These are phyloP conservation scores for Yponomeuta malinellus DNA, from an alignment of 2,888 invertebrate genomes.

Conservation along the genomic window DNA sequence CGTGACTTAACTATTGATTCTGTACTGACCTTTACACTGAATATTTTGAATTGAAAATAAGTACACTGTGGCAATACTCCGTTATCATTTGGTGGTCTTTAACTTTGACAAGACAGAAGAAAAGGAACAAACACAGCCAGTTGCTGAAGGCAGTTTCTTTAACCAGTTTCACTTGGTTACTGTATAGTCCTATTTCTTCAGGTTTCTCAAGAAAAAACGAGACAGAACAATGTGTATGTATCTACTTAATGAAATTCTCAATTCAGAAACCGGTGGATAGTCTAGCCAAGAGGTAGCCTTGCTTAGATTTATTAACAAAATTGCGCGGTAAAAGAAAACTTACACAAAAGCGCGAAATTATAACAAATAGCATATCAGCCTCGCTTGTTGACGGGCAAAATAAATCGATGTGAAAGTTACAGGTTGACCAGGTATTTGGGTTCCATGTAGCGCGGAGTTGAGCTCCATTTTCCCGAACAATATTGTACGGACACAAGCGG, in stretches of 20 bases:
- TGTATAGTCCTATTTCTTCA: no score
- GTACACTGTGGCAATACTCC: no score
- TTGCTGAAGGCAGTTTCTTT: no score
- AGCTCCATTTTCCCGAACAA: no score
- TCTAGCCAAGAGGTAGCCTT: neutral
- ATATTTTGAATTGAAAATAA: neutral
- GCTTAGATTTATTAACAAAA: neutral
- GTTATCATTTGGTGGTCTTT: no score
- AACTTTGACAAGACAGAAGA: no score
- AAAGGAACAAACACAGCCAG: no score
- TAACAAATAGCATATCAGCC: slow-evolving; percentile 11
- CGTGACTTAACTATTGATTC: neutral
- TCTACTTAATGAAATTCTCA: no score
- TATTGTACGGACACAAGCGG: no score
- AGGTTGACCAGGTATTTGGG: neutral
- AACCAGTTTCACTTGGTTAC: no score
- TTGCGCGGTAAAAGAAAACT: neutral
- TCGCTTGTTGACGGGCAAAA: slow-evolving; percentile 5
- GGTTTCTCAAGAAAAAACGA: neutral
- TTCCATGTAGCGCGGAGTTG: no score
- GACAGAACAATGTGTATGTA: neutral
- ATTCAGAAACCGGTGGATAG: neutral
- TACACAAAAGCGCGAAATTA: neutral
- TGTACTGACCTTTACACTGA: neutral
- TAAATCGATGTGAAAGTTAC: slow-evolving; percentile 7